phyloP scores from a whole-genome alignment of 53 echinoderm and acorn worm genomes.

The Arbacia lixula region DNA sequence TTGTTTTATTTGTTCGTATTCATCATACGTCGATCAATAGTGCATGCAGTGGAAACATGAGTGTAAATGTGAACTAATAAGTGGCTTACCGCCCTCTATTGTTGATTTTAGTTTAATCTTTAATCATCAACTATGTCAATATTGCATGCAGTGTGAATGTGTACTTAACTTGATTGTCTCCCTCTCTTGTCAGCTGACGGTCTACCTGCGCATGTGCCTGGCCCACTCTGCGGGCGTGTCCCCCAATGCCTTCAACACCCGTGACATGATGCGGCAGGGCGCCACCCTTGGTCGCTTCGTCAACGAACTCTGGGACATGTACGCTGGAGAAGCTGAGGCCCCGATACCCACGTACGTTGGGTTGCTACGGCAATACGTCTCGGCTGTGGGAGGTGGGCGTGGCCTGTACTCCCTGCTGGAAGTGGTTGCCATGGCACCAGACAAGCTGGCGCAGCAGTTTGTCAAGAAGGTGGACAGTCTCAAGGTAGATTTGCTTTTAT shows the following conservation, averaged over 20 bases:
- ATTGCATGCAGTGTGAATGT: too few relatives aligned
- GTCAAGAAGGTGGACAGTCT: constrained; percentile 66
- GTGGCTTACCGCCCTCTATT: too few relatives aligned
- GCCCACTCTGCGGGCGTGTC: constrained; percentile 69
- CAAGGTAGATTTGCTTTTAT: constrained; percentile 54
- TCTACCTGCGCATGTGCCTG: constrained; percentile 70
- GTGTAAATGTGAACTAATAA: too few relatives aligned
- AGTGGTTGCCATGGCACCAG: constrained; percentile 69
- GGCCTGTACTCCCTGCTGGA: constrained; percentile 72
- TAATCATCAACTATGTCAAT: too few relatives aligned
- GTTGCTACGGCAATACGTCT: constrained; percentile 69
- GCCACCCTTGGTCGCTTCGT: constrained; percentile 63
- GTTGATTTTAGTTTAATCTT: too few relatives aligned
- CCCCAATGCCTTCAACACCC: constrained; percentile 56
- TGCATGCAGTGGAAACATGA: too few relatives aligned
- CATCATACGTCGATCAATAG: too few relatives aligned
- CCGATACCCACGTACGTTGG: constrained; percentile 62
- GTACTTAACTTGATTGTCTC: too few relatives aligned
- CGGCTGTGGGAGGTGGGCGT: constrained; percentile 66
- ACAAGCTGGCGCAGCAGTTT: constrained; percentile 70
- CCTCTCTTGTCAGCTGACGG: constrained; percentile 63
- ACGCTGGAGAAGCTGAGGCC: constrained; percentile 41
- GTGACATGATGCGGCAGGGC: constrained; percentile 66
- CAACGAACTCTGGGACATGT: constrained; percentile 37
- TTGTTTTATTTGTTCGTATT: too few relatives aligned